phyloP scores from a whole-genome alignment of 1,140 invertebrate genomes.

The Drosophila ananassae region DNA sequence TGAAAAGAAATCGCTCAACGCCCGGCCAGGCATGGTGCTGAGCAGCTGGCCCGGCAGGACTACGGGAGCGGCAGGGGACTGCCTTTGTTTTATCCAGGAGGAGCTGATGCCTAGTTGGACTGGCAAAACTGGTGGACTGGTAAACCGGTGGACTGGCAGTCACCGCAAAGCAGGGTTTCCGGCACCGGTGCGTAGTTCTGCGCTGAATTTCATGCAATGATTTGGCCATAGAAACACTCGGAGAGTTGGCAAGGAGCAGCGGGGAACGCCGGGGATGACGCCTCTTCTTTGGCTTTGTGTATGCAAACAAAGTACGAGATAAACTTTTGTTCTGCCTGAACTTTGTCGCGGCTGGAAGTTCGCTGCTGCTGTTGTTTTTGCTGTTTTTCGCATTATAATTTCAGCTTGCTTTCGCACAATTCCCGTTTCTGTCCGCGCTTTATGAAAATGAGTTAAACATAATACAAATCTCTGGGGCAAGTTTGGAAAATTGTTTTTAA shows the following conservation, averaged over 20 bases:
- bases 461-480: conserved; percentile 57
- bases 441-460: conserved; percentile 72
- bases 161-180: conserved; percentile 50
- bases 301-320: conserved; percentile 77
- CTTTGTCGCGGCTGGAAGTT: conserved; percentile 54
- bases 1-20: conserved; percentile 76
- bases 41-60: neutral
- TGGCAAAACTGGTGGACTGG: neutral
- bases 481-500: conserved; percentile 67
- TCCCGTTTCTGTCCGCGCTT: conserved; percentile 50
- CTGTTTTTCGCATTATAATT: conserved; percentile 53
- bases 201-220: conserved; percentile 65
- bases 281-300: conserved; percentile 48
- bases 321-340: conserved; percentile 81
- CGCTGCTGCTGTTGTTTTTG: conserved; percentile 21
- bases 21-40: conserved; percentile 26
- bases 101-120: conserved; percentile 6
- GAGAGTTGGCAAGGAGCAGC: neutral
- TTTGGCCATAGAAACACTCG: neutral
- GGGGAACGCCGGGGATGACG: neutral
- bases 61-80: conserved; percentile 1
- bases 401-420: conserved; percentile 29
- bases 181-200: conserved; percentile 51
- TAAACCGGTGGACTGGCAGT: conserved; percentile 12
- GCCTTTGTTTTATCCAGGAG: conserved; percentile 63